Conservation (phyloP, 2,888 invertebrate species). For the Pherbina coryleti region DNA sequence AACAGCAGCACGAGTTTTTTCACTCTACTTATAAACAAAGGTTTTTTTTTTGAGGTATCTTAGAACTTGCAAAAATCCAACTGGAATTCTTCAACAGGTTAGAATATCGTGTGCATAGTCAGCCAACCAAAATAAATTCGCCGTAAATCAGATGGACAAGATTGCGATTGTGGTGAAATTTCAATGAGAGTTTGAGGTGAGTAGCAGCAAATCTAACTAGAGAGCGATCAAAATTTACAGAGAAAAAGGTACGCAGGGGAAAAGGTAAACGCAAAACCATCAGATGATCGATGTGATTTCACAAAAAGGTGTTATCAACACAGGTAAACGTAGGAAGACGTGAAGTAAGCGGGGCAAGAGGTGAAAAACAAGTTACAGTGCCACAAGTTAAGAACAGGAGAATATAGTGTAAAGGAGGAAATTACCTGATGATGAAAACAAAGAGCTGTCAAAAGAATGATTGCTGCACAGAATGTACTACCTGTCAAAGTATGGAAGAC, state of each 20-base stretch:
- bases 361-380: not conserved
- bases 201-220: not conserved
- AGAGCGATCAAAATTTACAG: not conserved
- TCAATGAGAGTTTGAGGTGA: not conserved
- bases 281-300: slow-evolving; percentile 17
- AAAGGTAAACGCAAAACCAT: not conserved
- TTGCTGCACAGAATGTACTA: slow-evolving; percentile 26
- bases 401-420: slow-evolving; percentile 1
- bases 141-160: slow-evolving; percentile 9
- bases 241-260: not conserved
- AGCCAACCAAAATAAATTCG: slow-evolving; percentile 4
- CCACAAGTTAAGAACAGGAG: not conserved
- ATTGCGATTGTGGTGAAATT: slow-evolving; percentile 10
- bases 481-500: slow-evolving; percentile 48
- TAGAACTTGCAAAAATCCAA: not conserved
- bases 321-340: no score
- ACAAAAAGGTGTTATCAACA: not conserved
- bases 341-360: not conserved
- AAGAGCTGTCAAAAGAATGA: not conserved
- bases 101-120: not conserved
- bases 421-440: not conserved
- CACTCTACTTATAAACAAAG: no score
- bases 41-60: not conserved
- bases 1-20: no score
- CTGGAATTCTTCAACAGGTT: not conserved